phyloP scores from a whole-genome alignment of 1,140 invertebrate genomes.

The Belonocnema kinseyi region DNA sequence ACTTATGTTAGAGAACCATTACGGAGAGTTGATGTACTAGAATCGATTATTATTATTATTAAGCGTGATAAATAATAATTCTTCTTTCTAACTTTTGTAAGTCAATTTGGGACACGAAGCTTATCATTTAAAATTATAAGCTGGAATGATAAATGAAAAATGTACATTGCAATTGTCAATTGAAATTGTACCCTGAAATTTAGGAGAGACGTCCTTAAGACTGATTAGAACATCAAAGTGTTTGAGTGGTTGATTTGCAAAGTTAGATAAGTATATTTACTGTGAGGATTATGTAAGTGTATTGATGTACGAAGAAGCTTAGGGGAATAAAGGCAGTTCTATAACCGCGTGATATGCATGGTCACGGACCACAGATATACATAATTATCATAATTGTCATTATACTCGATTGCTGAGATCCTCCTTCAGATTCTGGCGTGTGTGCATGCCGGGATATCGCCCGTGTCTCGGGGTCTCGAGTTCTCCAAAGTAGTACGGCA shows the following conservation, averaged over 20 bases:
- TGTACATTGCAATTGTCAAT: no score
- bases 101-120: no score
- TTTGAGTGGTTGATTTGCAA: background rate
- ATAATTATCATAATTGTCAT: slow-evolving; percentile 54
- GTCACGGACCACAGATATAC: slow-evolving; percentile 9
- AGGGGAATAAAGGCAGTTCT: background rate
- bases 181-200: no score
- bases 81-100: no score
- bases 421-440: slow-evolving; percentile 66
- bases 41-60: no score
- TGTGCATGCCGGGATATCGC: slow-evolving; percentile 60
- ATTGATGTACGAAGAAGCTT: background rate
- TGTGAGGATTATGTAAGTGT: background rate
- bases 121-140: no score
- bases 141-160: no score
- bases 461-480: slow-evolving; percentile 72
- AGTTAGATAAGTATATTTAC: background rate
- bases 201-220: no score
- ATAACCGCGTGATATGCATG: background rate
- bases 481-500: slow-evolving; percentile 70
- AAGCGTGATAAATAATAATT: no score
- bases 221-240: background rate
- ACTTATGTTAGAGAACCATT: background rate
- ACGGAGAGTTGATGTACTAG: no score
- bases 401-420: slow-evolving; percentile 70